Evolutionary conservation across 2,888 invertebrate genomes (phyloP), one percentile per base, ranked within the genome.

Genomic region (Synergus umbraculus): DNA sequence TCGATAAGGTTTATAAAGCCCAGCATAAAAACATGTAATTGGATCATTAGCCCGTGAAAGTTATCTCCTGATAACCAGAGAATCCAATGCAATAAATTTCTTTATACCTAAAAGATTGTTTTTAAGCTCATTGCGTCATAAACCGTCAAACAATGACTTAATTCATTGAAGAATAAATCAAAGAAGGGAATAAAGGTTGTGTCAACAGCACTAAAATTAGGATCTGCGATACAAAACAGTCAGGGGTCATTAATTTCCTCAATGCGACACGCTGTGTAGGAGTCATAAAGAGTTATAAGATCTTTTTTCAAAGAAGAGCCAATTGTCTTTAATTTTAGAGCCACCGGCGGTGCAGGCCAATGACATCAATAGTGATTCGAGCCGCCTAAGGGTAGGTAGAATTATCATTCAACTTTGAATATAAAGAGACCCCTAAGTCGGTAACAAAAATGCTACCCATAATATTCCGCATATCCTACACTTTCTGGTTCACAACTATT

Each of bases 261-360:
- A 63, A 29, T 63, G 29, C 13, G 5, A 29, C 63, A 4, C 1
- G 29, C 63, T 5, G 13, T 63, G 29, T 63, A 29, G 29, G 63
- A 29, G 29, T 63, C 29, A 29, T 29, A 63, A 63, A 37, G 37
- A 37, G 37, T 37, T 5, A 29, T 4, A 22, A 1, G 22, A 63
- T 63, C 63, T 63, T 29, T 63, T 63, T 12, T 63, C 18, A 29
- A 63, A 63, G 63, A 12, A 63, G 29, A 63, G 12, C 13, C 63
- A 13, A 63, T 63, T 63, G 63, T 63, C 12, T 29, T 63, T 63
- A 63, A 63, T 29, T 63, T 63, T 63, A 29, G 63, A 63, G 13
- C 10, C 4, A 18, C 22, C 10, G 10, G 2, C 22, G 29, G 13
- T 18, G 63, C 12, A 63, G 54, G 54, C 9, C 18, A 58, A 58